Evolutionary conservation across 1,140 invertebrate genomes (phyloP).

Genomic region (Globodera rostochiensis): DNA sequence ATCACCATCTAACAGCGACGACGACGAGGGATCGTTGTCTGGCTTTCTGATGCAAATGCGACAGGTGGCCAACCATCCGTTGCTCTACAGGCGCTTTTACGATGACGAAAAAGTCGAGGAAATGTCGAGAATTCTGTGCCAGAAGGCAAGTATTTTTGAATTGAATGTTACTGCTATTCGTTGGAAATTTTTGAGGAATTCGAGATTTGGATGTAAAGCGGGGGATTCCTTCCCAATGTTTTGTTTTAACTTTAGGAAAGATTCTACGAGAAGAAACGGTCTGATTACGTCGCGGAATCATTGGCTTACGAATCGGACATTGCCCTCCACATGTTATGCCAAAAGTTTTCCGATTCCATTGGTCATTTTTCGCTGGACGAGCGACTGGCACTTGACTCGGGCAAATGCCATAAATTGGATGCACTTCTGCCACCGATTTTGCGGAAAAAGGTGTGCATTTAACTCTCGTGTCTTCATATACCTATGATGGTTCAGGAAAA

Average conservation of each 20-base stretch:
- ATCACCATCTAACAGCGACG: constrained; percentile 3
- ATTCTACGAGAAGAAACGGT: constrained; percentile 78
- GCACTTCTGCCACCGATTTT: constrained; percentile 67
- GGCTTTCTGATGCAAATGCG: constrained; percentile 85
- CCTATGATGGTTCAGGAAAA: constrained; percentile 40
- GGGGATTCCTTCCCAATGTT: neutral
- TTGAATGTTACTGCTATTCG: neutral
- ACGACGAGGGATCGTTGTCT: constrained; percentile 71
- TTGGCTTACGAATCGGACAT: constrained; percentile 85
- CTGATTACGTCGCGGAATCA: constrained; percentile 83
- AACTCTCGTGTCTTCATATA: neutral
- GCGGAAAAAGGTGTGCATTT: constrained; percentile 63
- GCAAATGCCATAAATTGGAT: constrained; percentile 70
- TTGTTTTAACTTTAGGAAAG: constrained; percentile 16
- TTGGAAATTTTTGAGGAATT: neutral
- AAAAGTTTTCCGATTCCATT: constrained; percentile 65
- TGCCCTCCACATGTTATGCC: constrained; percentile 80
- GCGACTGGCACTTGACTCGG: constrained; percentile 68
- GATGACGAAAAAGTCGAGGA: constrained; percentile 73
- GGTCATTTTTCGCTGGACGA: constrained; percentile 64
- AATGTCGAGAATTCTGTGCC: constrained; percentile 78
- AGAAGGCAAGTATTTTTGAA: constrained; percentile 56
- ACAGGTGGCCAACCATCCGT: constrained; percentile 84
- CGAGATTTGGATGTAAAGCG: neutral
- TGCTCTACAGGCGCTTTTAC: constrained; percentile 80